Evolutionary conservation across 2,888 invertebrate species (phyloP), one percentile per base, ranked within the genome.

Genomic region (Chorisops tibialis): DNA sequence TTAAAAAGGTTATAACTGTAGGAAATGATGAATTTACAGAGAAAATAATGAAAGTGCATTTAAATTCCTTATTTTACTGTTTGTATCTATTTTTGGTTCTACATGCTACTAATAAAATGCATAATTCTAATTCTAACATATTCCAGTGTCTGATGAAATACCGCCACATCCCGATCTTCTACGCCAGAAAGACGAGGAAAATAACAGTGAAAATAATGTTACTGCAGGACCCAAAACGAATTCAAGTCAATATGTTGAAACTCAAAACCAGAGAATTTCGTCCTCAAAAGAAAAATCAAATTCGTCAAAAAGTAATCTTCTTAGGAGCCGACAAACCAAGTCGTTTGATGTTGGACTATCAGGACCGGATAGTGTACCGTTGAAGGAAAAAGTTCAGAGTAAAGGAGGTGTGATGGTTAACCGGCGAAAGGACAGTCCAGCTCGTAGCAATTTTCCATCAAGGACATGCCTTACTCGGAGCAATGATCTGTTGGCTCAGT

Each of bases 401-500:
- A 47, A 59, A 59, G 48, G 47, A 37, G 59, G 48, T 59, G 47
- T 38, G 38, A 30, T 37, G 6, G 48, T 6, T 7, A 18, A 16
- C 16, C 56, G 56, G 9, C 11, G 41, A 12, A 43, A 45, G 16
- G 56, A 56, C n/a, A 56, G 56, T 56, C 45, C 56, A 16, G 56
- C 16, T 24, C 30, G 56, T 7, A 43, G 30, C 14, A n/a, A 2
- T 45, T 24, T 45, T 22, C 19, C 21, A 30, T 30, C 56, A 24
- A 56, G 56, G 58, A 64, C 62, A 56, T 58, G 64, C 56, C 62
- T 70, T 41, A 64, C 71, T 11, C 72, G 77, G n/a, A 74, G 71
- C 63, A 75, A 74, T 61, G 75, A 78, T 37, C 68, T 79, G 45
- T 66, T 79, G 19, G 70, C 73, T 11, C 79, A 79, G 63, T 77